Evolutionary conservation across 92 coral and sea anemone genomes (phyloP).

Genomic region (Isaurus tuberculatus): DNA sequence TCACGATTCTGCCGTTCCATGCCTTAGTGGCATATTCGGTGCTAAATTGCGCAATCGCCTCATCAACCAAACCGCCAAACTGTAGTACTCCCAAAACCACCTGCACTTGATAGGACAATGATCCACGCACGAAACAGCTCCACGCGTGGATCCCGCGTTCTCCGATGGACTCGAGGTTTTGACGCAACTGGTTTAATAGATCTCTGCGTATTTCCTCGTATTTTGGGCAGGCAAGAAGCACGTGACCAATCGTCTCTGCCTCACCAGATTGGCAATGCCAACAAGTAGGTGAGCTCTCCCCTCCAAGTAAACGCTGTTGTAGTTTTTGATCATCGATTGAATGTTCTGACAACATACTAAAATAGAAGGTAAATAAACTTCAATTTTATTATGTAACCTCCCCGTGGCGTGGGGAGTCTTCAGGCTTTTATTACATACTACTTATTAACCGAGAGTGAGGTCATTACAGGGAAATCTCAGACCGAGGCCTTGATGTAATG

Average conservation of each 20-base stretch:
- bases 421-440: too few relatives aligned
- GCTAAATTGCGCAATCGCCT: conserved; percentile 79
- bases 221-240: conserved; percentile 82
- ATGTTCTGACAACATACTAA: conserved; percentile 27
- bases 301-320: conserved; percentile 60
- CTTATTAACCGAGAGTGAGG: too few relatives aligned
- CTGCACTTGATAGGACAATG: conserved; percentile 60
- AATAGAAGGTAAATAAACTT: not conserved
- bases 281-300: conserved; percentile 87
- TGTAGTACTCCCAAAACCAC: conserved; percentile 79
- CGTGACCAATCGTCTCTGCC: conserved; percentile 81
- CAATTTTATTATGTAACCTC: not conserved
- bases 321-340: conserved; percentile 26
- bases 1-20: conserved; percentile 90
- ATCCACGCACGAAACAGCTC: conserved; percentile 69
- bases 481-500: too few relatives aligned
- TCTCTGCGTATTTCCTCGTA: conserved; percentile 74
- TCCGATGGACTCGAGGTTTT: conserved; percentile 78
- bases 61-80: conserved; percentile 83
- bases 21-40: conserved; percentile 84
- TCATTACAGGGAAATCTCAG: too few relatives aligned
- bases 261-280: conserved; percentile 85
- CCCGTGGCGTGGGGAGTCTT: not conserved
- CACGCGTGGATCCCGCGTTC: conserved; percentile 82
- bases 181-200: conserved; percentile 69